Conservation (phyloP, 1,140 invertebrate species). For the Camponotus vicinus region DNA sequence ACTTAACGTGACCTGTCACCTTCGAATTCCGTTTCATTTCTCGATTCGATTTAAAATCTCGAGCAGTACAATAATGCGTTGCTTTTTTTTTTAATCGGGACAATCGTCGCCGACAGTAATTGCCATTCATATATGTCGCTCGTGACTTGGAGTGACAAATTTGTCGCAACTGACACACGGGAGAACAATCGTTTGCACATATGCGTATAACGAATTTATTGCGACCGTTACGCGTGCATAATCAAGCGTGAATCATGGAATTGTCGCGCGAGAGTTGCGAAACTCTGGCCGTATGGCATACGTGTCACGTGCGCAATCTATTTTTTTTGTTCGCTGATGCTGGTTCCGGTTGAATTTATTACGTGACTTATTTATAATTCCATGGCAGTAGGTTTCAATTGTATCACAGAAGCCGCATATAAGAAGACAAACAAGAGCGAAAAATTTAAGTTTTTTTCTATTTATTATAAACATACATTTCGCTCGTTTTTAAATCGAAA, state of each 20-base stretch:
- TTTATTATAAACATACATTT: background rate
- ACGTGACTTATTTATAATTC: constrained; percentile 46
- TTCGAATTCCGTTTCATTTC: constrained; percentile 67
- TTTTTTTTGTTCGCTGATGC: constrained; percentile 33
- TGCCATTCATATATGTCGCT: background rate
- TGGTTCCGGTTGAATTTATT: constrained; percentile 67
- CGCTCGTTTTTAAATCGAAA: background rate
- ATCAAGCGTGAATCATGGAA: constrained; percentile 70
- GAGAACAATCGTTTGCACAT: background rate
- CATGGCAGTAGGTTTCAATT: background rate
- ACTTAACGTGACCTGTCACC: constrained; percentile 61
- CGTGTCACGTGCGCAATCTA: constrained; percentile 37
- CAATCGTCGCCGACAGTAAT: background rate
- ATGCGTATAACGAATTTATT: constrained; percentile 56
- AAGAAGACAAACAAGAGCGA: no score
- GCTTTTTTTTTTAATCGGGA: background rate
- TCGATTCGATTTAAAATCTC: constrained; percentile 20
- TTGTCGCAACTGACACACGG: no score
- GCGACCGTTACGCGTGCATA: constrained; percentile 67
- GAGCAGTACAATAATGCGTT: background rate
- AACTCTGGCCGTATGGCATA: constrained; percentile 26
- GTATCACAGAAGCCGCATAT: no score
- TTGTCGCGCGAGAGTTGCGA: constrained; percentile 70
- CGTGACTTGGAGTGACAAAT: no score
- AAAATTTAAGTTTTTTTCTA: background rate